Conservation (phyloP, 1,140 invertebrate genomes). For the Euura lappo region DNA sequence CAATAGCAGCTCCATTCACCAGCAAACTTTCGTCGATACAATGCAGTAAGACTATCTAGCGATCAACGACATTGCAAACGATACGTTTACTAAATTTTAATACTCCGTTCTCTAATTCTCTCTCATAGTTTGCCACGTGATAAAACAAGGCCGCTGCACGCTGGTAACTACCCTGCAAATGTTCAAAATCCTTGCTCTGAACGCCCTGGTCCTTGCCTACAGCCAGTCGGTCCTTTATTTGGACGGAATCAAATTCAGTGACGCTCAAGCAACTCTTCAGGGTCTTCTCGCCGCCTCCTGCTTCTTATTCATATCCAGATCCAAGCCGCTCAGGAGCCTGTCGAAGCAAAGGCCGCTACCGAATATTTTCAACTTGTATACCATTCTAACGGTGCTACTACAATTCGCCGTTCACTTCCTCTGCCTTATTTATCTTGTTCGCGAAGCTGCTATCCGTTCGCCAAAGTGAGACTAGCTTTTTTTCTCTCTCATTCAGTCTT, state of each 20-base stretch:
- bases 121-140: conserved; percentile 93
- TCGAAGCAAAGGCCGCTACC: conserved; percentile 95
- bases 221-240: conserved; percentile 98
- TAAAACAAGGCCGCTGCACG: conserved; percentile 99
- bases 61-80: too few species aligned
- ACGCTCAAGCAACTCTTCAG: conserved; percentile 96
- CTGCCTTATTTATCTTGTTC: conserved; percentile 89
- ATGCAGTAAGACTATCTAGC: conserved; percentile 77
- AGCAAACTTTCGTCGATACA: conserved; percentile 96
- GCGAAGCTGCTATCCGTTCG: conserved; percentile 73
- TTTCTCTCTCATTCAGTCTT: neutral
- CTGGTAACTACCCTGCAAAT: conserved; percentile 99
- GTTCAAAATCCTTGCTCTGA: conserved; percentile 99
- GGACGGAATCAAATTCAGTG: conserved; percentile 98
- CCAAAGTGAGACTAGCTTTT: conserved; percentile 65
- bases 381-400: conserved; percentile 90
- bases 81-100: neutral
- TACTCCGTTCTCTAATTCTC: conserved; percentile 19
- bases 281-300: conserved; percentile 93
- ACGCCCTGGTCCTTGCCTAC: conserved; percentile 97
- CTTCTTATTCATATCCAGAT: conserved; percentile 97
- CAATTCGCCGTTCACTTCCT: conserved; percentile 97
- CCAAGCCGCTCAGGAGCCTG: conserved; percentile 93
- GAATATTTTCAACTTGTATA: conserved; percentile 99
- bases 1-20: conserved; percentile 98